Base-by-base conservation (phyloP, 2,797 vertebrate species). In the Pseudotriccus pelzelni region DNA sequence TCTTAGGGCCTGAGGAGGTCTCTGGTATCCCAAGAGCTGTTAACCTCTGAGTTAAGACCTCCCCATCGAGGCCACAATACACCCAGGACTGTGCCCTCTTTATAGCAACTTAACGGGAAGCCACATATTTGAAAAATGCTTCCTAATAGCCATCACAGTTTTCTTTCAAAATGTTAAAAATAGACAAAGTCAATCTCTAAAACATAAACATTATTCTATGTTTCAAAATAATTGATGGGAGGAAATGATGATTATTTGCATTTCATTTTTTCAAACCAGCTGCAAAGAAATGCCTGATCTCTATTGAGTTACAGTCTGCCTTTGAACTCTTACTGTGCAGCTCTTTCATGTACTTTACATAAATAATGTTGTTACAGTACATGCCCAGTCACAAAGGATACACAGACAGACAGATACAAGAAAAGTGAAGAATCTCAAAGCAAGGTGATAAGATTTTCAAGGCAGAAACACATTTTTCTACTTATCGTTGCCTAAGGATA, bases 401-500 rank as follows among this genome's bases (percentile, higher is more conserved):
- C 69, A 81, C 34, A 77, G 52, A 34, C n/a, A 86, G 73, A 76
- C 36, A 95, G 39, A 92, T 64, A 89, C 27, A 79, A 95, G 83
- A 75, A 47, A 95, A 96, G 39, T 68, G 47, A 96, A 94, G 76
- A 94, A 89, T 96, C 68, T 87, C 76, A 95, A 84, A 96, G 70
- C 27, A 94, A 95, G 81, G 8, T 89, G 96, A 73, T 84, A 96
- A 94, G 83, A 94, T 91, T 90, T 96, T 59, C 87, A 63, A 96
- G 89, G 88, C 59, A 92, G 63, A 91, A 95, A 91, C 53, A 95
- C 80, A 32, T 83, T 95, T 96, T 94, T 81, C 68, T 92, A 95
- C 80, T 94, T 95, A 81, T 64, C 49, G 25, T 27, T 93, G 80
- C 89, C 79, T 82, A 89, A 93, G 90, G 74, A 92, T 81, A 96